phyloP scores from a whole-genome alignment of 1,140 invertebrate species.

The Conus ventricosus region DNA sequence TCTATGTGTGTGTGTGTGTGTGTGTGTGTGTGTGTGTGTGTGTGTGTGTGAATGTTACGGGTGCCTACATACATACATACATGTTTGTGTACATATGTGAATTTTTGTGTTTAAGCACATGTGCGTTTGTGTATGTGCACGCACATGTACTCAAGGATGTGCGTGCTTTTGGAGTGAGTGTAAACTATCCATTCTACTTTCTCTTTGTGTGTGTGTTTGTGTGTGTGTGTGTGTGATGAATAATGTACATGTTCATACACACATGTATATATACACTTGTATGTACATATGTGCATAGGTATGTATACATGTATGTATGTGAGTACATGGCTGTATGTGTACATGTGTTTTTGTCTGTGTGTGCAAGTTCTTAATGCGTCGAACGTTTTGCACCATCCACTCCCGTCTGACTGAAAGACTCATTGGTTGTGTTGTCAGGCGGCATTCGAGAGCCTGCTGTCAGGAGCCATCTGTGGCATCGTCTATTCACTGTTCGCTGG shows the following conservation, averaged over 20 bases:
- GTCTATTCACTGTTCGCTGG: conserved; percentile 86
- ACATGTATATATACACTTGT: no score
- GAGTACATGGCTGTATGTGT: neutral
- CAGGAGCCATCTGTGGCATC: conserved; percentile 96
- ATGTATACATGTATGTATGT: neutral
- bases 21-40: neutral
- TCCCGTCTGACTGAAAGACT: no score
- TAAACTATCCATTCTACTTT: neutral
- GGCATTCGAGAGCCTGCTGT: conserved; percentile 97
- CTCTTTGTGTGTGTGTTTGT: neutral
- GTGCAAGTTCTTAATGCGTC: neutral
- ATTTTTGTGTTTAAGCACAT: neutral
- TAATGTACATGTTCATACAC: no score
- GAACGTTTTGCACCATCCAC: no score
- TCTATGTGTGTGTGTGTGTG: neutral
- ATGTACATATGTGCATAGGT: no score
- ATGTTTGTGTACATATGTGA: neutral
- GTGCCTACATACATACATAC: no score
- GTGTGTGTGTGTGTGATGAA: neutral
- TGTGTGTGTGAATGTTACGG: neutral
- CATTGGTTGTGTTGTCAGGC: conserved; percentile 77
- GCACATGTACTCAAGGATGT: neutral
- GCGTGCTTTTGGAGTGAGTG: neutral
- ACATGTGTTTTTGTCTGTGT: conserved; percentile 38
- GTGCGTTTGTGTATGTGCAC: neutral